Base-by-base conservation (phyloP, 2,797 vertebrate species). In the Danio kyathit region DNA sequence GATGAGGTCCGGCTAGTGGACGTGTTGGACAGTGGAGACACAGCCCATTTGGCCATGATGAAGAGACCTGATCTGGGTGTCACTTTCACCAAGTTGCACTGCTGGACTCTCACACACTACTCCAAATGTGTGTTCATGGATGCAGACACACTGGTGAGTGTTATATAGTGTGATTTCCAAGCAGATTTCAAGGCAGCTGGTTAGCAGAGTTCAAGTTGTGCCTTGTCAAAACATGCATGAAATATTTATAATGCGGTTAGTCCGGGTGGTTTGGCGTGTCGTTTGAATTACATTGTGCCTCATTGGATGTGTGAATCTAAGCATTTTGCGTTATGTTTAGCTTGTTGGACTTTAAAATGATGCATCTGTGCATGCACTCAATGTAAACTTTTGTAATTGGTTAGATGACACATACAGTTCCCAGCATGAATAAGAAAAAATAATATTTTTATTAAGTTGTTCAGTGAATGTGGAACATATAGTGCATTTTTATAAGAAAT, bases 101-200 rank as follows among this genome's bases (percentile, higher is more conserved):
- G 97, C 89, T 99, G 97, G 98, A 94, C 89, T 16, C 92, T 95
- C 61, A 97, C 95, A 0, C 94, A 96, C 46, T 99, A 95, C 90
- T 95, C 96, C 65, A 99, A 98, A 86, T 98, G 97, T 86, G 96
- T 99, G 51, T 99, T 99, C 91, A 97, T 99, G 97, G 98, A 99
- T n/a, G 97, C 98, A 86, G 98, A 99, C 88, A 98, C 97, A 73
- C 88, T 99, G 96, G 98, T 99, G 91, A 94, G 95, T 29, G 29
- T 29, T 29, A 29, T 3, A 29, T 29, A 29, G 29, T 1, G 29
- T 29, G 29, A 29, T 29, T 29, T 29, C 29, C 29, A 29, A 29
- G 29, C 29, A 29, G 41, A 46, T 40, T 54, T 65, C 8, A 2
- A 14, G 44, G 44, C 57, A 6, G 48, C 43, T 4, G 17, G 44